Conservation (phyloP, 2,888 invertebrate species). For the Notodonta dromedarius region DNA sequence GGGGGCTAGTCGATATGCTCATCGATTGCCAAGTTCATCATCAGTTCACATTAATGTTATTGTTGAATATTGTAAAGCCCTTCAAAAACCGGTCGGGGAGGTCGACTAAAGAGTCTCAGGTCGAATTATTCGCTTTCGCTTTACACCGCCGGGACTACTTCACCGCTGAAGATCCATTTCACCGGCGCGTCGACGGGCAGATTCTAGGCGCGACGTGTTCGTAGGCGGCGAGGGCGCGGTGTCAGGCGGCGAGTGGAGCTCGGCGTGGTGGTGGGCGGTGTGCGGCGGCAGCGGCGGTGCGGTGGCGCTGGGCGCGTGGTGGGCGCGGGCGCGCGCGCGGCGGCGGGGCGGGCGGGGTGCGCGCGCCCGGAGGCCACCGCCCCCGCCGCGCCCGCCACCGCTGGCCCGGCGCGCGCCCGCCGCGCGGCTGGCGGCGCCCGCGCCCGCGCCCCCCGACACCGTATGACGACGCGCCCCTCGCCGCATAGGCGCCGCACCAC, state of each 20-base stretch:
- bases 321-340: slow-evolving; percentile 46
- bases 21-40: not conserved
- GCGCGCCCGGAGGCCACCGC: slow-evolving; percentile 62
- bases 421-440: slow-evolving; percentile 65
- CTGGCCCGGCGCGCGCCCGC: slow-evolving; percentile 73
- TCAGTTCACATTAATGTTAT: not conserved
- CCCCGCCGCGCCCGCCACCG: slow-evolving; percentile 68
- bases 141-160: not conserved
- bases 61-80: slow-evolving; percentile 33
- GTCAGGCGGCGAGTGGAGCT: slow-evolving; percentile 40
- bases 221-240: slow-evolving; percentile 50
- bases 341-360: slow-evolving; percentile 47
- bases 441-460: slow-evolving; percentile 57
- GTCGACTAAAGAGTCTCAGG: no score
- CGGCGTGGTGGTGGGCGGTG: slow-evolving; percentile 51
- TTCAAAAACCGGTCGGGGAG: slow-evolving; percentile 7
- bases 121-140: not conserved
- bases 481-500: slow-evolving; percentile 41
- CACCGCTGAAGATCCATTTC: not conserved
- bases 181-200: slow-evolving; percentile 12
- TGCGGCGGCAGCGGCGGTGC: slow-evolving; percentile 54
- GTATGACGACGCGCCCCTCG: slow-evolving; percentile 69
- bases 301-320: slow-evolving; percentile 48
- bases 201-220: slow-evolving; percentile 54
- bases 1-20: not conserved